Evolutionary conservation across 2,797 vertebrate species (phyloP).

Genomic region (Karalla daura): DNA sequence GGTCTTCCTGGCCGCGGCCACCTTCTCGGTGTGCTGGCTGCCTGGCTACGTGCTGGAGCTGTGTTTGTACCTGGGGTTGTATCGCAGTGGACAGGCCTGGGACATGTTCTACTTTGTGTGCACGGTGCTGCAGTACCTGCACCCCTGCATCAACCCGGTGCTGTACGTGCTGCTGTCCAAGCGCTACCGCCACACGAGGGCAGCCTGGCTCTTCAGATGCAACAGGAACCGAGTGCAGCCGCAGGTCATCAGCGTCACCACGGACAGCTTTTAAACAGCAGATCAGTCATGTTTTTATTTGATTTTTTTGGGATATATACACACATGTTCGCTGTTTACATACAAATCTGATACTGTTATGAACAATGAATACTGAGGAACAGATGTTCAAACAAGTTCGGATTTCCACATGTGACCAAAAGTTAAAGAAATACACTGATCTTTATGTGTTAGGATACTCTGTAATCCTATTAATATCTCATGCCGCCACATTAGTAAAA

Average conservation of each 20-base stretch:
- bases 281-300: too few relatives aligned
- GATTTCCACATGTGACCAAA: too few relatives aligned
- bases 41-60: constrained; percentile 83
- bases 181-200: constrained; percentile 74
- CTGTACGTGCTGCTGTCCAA: constrained; percentile 82
- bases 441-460: neutral
- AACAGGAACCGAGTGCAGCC: constrained; percentile 77
- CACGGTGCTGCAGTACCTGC: constrained; percentile 80
- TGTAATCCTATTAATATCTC: neutral
- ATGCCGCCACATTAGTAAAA: neutral
- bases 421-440: too few relatives aligned
- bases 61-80: constrained; percentile 80
- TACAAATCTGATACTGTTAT: too few relatives aligned
- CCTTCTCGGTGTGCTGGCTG: constrained; percentile 84
- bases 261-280: constrained; percentile 70
- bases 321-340: neutral
- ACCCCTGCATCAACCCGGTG: constrained; percentile 80
- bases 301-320: constrained; percentile 3
- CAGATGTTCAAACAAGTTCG: too few relatives aligned
- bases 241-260: constrained; percentile 70
- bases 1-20: constrained; percentile 82
- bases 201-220: constrained; percentile 69
- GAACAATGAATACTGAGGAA: too few relatives aligned
- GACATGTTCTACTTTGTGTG: constrained; percentile 83
- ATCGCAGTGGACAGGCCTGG: constrained; percentile 72